phyloP scores from a whole-genome alignment of 2,797 vertebrate species.

The Myiothlypis chrysogaster region DNA sequence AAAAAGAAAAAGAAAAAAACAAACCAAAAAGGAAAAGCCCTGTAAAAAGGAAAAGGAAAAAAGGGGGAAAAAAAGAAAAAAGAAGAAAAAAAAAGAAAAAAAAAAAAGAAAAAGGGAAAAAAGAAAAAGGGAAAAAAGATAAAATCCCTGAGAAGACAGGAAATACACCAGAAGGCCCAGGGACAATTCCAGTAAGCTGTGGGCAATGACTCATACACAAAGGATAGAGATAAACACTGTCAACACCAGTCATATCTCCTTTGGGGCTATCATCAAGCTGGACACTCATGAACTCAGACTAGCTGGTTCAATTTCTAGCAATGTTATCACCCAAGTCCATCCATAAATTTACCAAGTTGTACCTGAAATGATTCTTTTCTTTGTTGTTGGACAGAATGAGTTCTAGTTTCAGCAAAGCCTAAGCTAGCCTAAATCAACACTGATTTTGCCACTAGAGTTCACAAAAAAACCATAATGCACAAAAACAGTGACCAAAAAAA shows the following conservation, averaged over 20 bases:
- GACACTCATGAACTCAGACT: background rate
- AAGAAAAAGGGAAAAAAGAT: fast-evolving
- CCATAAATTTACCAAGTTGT: background rate
- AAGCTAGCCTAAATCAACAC: background rate
- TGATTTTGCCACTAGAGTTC: background rate
- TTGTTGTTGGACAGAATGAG: background rate
- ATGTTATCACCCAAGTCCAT: background rate
- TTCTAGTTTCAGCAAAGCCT: background rate
- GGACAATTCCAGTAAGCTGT: background rate
- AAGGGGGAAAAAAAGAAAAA: no score
- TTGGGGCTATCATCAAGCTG: background rate
- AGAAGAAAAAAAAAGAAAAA: fast-evolving
- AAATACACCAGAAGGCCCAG: background rate
- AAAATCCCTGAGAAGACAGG: background rate
- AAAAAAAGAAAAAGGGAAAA: no score
- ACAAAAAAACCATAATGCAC: background rate
- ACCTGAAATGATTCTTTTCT: background rate
- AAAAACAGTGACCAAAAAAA: background rate
- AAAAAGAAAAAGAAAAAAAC: no score
- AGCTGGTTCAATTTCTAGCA: background rate
- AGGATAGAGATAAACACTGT: background rate
- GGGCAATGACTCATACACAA: background rate
- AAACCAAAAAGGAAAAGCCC: no score
- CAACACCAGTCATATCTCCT: background rate
- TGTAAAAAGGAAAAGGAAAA: no score